Evolutionary conservation across 2,797 vertebrate genomes (phyloP).

Genomic region (Furcifer pardalis): DNA sequence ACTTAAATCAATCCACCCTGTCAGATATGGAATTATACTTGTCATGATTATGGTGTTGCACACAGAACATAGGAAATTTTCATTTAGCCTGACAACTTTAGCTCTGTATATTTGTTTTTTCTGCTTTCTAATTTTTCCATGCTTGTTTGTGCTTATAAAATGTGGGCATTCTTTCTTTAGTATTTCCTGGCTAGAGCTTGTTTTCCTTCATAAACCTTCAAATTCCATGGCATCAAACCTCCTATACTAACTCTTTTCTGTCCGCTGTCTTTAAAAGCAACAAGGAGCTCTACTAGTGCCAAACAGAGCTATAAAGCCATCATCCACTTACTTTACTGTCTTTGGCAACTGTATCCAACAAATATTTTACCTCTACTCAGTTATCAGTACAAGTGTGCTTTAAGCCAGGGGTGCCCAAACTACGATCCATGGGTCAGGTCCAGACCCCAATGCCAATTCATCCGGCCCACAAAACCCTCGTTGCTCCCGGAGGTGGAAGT

Average conservation of each 20-base stretch:
- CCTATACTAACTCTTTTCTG: slow-evolving; percentile 29
- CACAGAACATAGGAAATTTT: background rate
- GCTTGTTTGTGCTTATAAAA: background rate
- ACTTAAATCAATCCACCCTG: too few relatives aligned
- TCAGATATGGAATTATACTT: background rate
- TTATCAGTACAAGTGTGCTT: slow-evolving; percentile 31
- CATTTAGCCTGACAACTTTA: background rate
- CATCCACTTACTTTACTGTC: slow-evolving; percentile 29
- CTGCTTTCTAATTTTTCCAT: background rate
- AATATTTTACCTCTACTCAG: slow-evolving; percentile 31
- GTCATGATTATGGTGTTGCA: background rate
- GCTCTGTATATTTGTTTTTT: background rate
- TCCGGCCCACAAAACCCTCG: too few relatives aligned
- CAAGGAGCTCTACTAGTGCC: background rate
- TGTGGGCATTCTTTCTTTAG: background rate
- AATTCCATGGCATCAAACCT: background rate
- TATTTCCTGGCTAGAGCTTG: background rate
- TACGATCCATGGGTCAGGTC: too few relatives aligned
- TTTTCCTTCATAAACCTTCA: background rate
- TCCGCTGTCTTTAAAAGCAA: background rate
- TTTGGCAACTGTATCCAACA: slow-evolving; percentile 29
- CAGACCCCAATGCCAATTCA: too few relatives aligned
- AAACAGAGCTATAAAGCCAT: slow-evolving; percentile 23
- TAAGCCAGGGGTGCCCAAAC: too few relatives aligned
- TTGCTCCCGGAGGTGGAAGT: too few relatives aligned